Percentiles rank a stretch among this genome's conserved stretches.
Conservation (phyloP, 1,140 invertebrate genomes). For the Homarus americanus region DNA sequence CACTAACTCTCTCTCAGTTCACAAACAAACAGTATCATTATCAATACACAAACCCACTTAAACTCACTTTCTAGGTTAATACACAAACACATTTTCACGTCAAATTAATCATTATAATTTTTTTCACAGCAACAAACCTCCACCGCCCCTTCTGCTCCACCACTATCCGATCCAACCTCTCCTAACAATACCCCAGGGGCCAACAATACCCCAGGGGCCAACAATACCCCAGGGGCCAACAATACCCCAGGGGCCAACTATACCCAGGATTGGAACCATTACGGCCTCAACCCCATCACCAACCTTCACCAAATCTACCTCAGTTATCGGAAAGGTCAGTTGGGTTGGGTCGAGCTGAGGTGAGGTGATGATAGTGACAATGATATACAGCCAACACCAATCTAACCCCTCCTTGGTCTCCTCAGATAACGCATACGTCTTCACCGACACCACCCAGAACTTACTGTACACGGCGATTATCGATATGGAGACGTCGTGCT, state of each 20-base stretch:
- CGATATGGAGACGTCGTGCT: conserved; percentile 25
- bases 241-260: background rate
- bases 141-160: background rate
- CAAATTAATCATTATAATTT: background rate
- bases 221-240: background rate
- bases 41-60: too few species aligned
- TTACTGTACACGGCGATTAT: conserved; percentile 27
- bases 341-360: too few species aligned
- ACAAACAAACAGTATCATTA: too few species aligned
- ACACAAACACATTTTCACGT: background rate
- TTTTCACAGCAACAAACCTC: background rate
- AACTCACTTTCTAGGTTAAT: too few species aligned
- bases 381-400: too few species aligned
- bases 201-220: background rate
- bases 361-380: too few species aligned
- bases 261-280: background rate
- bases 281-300: background rate
- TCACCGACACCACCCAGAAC: conserved; percentile 20
- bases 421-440: conserved; percentile 17
- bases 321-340: background rate
- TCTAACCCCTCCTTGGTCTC: background rate
- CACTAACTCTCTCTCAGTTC: too few species aligned
- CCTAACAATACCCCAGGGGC: background rate
- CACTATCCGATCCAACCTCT: background rate
- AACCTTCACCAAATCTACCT: background rate